phyloP scores from a whole-genome alignment of 1,140 invertebrate genomes.

The Drosophila nigrodunni region DNA sequence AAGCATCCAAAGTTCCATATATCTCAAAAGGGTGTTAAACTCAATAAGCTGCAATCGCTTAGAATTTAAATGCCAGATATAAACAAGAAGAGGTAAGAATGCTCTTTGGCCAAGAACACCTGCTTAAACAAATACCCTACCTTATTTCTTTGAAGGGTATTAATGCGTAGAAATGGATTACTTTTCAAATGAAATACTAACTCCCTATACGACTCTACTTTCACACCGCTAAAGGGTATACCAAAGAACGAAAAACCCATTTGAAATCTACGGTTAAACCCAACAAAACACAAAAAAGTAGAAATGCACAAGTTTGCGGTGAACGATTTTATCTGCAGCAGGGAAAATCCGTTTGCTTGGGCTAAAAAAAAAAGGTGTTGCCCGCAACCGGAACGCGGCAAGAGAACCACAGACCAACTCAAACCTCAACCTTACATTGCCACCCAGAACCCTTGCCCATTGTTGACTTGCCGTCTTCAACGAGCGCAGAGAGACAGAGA shows the following conservation, averaged over 20 bases:
- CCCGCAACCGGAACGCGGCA: conserved; percentile 60
- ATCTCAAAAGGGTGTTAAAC: conserved; percentile 39
- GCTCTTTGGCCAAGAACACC: background rate
- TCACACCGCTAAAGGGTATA: conserved; percentile 4
- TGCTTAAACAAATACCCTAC: background rate
- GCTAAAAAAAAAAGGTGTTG: conserved; percentile 57
- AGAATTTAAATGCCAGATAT: conserved; percentile 61
- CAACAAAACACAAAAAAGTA: conserved; percentile 12
- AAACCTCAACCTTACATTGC: background rate
- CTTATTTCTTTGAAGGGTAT: background rate
- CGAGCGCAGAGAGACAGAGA: background rate
- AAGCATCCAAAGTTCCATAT: conserved; percentile 16
- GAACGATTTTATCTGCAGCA: conserved; percentile 61
- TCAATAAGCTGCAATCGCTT: conserved; percentile 52
- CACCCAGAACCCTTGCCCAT: conserved; percentile 35
- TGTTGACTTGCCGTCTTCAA: conserved; percentile 46
- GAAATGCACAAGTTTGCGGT: conserved; percentile 46
- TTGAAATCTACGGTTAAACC: conserved; percentile 10
- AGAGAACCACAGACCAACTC: conserved; percentile 26
- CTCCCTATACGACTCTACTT: background rate
- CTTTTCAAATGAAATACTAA: too few species aligned
- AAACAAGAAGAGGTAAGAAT: conserved; percentile 39
- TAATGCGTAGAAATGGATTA: too few species aligned
- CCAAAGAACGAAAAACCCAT: background rate
- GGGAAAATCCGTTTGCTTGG: conserved; percentile 58